Evolutionary conservation across 2,797 vertebrate species (phyloP).

Genomic region (Lagodon rhomboides): DNA sequence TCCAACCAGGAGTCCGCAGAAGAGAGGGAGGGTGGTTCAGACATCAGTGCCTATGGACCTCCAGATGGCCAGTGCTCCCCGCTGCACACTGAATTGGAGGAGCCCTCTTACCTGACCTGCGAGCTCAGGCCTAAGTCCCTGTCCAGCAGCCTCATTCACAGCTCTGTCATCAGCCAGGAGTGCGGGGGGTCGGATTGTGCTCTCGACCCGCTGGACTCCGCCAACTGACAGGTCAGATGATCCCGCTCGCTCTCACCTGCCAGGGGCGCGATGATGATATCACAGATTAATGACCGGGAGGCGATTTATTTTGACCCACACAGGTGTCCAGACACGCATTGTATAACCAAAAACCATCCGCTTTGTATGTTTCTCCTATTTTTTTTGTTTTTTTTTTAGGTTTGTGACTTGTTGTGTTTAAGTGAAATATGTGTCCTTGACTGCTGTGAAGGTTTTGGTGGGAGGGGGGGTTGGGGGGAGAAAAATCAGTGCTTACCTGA

Average conservation of each 20-base stretch:
- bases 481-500: constrained; percentile 75
- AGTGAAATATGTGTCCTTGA: constrained; percentile 84
- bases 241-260: constrained; percentile 58
- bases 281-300: constrained; percentile 70
- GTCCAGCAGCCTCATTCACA: constrained; percentile 90
- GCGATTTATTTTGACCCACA: constrained; percentile 71
- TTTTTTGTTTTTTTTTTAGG: constrained; percentile 69
- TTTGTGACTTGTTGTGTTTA: constrained; percentile 84
- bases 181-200: constrained; percentile 90
- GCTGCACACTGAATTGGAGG: constrained; percentile 93
- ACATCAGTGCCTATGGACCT: constrained; percentile 91
- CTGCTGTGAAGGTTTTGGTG: constrained; percentile 75
- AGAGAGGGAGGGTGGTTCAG: constrained; percentile 89
- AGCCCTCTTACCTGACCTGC: constrained; percentile 90
- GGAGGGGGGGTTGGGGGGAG: constrained; percentile 21
- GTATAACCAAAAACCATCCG: constrained; percentile 87
- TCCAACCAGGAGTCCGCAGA: constrained; percentile 90
- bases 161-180: constrained; percentile 92
- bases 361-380: constrained; percentile 73
- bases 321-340: constrained; percentile 78
- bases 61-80: constrained; percentile 93
- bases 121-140: constrained; percentile 94
- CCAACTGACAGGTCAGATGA: constrained; percentile 87
- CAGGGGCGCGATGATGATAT: constrained; percentile 83
- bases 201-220: constrained; percentile 91